Base-by-base conservation (phyloP, 2,797 vertebrate species). In the Myotis myotis region DNA sequence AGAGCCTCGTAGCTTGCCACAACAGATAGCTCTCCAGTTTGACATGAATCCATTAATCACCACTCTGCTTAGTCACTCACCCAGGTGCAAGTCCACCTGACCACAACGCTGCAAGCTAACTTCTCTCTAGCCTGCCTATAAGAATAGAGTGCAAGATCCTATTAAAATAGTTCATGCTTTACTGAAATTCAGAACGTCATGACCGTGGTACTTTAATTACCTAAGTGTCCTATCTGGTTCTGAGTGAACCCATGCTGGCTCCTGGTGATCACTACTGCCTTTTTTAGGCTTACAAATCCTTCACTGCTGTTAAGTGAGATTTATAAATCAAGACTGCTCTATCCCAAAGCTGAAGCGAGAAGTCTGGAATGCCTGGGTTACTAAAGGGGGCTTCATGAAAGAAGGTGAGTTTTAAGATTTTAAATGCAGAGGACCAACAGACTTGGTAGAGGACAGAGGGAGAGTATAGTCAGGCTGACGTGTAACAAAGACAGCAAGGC, bases 381-480 rank as follows among this genome's bases (percentile, higher is more conserved):
- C 44, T 92, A 19, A 91, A 57, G 80, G 30, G 90, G 25, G 38
- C 19, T 82, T 94, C 47, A 62, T 36, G 75, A 91, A 80, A 94
- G 53, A 38, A 87, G 36, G 47, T 47, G 76, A 91, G n/a, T 87
- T 93, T 86, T 81, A 76, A 85, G 30, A 95, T 36, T 91, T 87
- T 33, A 89, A 68, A 68, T 30, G 25, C 33, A 71, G 8, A 83
- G 72, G 49, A 86, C 44, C 15, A 66, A 86, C 0, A 53, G 13
- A 64, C 41, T 62, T 91, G 82, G 64, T 8, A 53, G n/a, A 91
- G 41, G 57, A 74, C 55, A 68, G 33, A 28, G 6, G 36, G 64
- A 86, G 53, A 75, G 8, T 2, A 49, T 2, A 49, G 68, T 64
- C 68, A 74, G 70, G 71, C 6, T 57, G 41, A 36, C 41, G 30